These are phyloP conservation scores for Cataglyphis livida DNA, from an alignment of 2,888 invertebrate species.

Conservation along the genomic window DNA sequence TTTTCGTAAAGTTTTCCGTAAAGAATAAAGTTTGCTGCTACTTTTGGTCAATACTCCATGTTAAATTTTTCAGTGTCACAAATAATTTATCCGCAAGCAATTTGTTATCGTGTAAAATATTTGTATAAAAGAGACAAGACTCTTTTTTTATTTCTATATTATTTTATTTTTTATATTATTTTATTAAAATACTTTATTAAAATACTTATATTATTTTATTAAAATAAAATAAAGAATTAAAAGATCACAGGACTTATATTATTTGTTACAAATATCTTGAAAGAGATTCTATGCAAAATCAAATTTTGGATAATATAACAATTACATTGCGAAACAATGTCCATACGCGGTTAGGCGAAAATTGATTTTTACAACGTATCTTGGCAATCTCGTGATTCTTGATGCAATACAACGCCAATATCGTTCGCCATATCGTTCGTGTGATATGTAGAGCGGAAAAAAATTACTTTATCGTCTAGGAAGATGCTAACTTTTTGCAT, in stretches of 20 bases:
- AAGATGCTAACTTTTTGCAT: background rate
- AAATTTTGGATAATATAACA: background rate
- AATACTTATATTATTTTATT: background rate
- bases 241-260: background rate
- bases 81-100: constrained; percentile 1
- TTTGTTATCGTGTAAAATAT: constrained; percentile 10
- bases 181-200: too few species aligned
- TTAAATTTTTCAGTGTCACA: background rate
- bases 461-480: background rate
- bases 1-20: background rate
- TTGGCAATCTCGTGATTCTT: constrained; percentile 1
- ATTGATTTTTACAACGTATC: background rate
- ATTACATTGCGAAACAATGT: background rate
- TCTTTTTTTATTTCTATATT: background rate
- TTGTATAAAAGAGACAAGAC: background rate
- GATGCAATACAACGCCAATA: background rate
- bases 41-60: background rate
- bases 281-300: background rate
- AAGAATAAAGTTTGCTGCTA: background rate
- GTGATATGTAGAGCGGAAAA: background rate
- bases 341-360: background rate
- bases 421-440: background rate
- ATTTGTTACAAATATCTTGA: constrained; percentile 1
- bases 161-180: background rate
- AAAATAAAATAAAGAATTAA: background rate